Percentiles rank a stretch among this genome's conserved stretches.
phyloP scores from a whole-genome alignment of 1,140 invertebrate genomes.

The Brachionus koreanus region DNA sequence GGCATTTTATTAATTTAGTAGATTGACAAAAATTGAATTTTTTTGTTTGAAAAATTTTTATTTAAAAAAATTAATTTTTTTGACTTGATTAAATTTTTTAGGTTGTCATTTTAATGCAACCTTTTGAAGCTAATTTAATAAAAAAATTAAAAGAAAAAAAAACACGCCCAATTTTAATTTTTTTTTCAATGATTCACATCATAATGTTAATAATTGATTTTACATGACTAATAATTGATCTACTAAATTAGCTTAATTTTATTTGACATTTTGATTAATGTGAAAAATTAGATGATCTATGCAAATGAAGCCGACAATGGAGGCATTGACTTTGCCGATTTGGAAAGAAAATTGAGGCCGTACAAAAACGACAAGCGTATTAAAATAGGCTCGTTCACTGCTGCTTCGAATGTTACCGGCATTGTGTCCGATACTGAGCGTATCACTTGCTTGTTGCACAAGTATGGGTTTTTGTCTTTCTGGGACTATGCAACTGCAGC shows the following conservation, averaged over 20 bases:
- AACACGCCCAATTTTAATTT: too few species aligned
- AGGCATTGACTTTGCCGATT: constrained; percentile 70
- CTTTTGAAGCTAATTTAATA: too few species aligned
- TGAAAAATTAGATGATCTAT: constrained; percentile 65
- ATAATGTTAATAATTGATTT: too few species aligned
- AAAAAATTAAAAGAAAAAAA: too few species aligned
- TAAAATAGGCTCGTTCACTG: constrained; percentile 79
- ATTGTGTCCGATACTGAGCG: constrained; percentile 75
- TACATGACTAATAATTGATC: too few species aligned
- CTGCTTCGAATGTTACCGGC: constrained; percentile 84
- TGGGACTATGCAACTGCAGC: constrained; percentile 84
- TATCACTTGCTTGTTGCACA: constrained; percentile 74
- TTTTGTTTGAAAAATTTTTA: too few species aligned
- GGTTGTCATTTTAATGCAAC: too few species aligned
- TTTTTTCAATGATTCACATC: too few species aligned
- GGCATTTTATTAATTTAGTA: background rate
- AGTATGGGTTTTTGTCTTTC: constrained; percentile 74
- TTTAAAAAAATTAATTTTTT: constrained; percentile 8
- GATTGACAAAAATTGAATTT: background rate
- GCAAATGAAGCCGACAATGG: constrained; percentile 74
- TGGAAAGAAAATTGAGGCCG: constrained; percentile 63
- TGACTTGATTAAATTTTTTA: constrained; percentile 46
- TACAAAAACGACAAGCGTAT: constrained; percentile 52
- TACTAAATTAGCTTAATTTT: background rate
- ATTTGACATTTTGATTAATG: background rate